Evolutionary conservation across 2,888 invertebrate genomes (phyloP), one percentile per base, ranked within the genome.

Genomic region (Tortricodes alternella): DNA sequence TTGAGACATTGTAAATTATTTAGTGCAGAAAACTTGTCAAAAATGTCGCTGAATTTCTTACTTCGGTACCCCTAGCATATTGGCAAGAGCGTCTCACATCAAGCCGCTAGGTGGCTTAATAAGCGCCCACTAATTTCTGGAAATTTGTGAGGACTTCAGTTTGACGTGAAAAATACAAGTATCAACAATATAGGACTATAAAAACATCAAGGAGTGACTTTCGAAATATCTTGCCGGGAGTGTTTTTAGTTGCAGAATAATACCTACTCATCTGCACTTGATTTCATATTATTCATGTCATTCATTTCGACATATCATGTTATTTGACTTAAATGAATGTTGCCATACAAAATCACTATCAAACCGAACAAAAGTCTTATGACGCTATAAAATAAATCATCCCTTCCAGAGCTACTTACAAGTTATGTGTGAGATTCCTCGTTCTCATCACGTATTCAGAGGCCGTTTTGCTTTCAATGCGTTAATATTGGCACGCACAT

Each of bases 401-500:
- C 19, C 19, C 16, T 53, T 21, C 55, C 35, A 35, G 27, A 43
- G 48, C 43, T 49, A 43, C 48, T 56, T 50, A 50, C 34, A 27
- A 44, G 24, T 55, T 21, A 44, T 49, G 49, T 32, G 56, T 37
- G 50, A 50, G 34, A 56, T 38, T 38, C 56, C 52, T 32, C 46
- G 53, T 34, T 24, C 11, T 15, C 53, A 71, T 74, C 71, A 67
- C 52, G 66, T 67, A 81, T 82, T 82, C 76, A 71, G 60, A 57
- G 48, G 61, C 65, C 74, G 76, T 78, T 64, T 35, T 74, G 75
- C 71, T 76, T 83, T 76, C 76, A 75, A 80, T 81, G 85, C 82
- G 85, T 79, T 84, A 84, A 85, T 85, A 81, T 74, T 66, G 71
- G 74, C 71, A 84, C 84, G 83, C 82, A 77, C 62, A 62, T 68